These are phyloP conservation scores for Heterotis niloticus DNA, from an alignment of 2,113 vertebrate species.

Conservation along the genomic window DNA sequence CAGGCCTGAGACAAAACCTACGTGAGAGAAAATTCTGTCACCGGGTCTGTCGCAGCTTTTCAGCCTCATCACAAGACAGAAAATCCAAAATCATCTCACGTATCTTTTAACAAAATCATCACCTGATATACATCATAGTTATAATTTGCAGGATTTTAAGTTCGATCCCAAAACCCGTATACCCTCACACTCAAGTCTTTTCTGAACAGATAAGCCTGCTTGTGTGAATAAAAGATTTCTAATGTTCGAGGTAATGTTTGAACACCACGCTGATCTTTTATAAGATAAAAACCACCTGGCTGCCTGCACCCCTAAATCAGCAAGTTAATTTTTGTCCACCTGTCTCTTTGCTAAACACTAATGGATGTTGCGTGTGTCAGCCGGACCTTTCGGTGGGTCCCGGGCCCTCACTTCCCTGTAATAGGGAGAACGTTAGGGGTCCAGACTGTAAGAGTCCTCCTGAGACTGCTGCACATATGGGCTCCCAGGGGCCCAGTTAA, in stretches of 20 bases:
- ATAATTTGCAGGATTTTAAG: no score
- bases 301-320: not conserved
- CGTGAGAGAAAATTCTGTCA: not conserved
- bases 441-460: constrained; percentile 40
- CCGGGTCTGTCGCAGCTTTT: not conserved
- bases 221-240: not conserved
- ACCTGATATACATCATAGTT: no score
- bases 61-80: not conserved
- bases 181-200: no score
- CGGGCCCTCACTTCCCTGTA: not conserved
- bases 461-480: constrained; percentile 27
- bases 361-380: constrained; percentile 54
- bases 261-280: not conserved
- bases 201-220: no score
- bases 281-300: not conserved
- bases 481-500: constrained; percentile 38
- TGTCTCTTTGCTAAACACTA: constrained; percentile 61
- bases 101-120: no score
- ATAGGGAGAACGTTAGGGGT: constrained; percentile 4
- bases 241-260: not conserved
- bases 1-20: not conserved
- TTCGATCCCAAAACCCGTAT: no score
- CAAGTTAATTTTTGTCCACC: constrained; percentile 54
- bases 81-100: no score
- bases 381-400: constrained; percentile 23